phyloP scores from a whole-genome alignment of 2,888 invertebrate genomes.

The Bibio marci region DNA sequence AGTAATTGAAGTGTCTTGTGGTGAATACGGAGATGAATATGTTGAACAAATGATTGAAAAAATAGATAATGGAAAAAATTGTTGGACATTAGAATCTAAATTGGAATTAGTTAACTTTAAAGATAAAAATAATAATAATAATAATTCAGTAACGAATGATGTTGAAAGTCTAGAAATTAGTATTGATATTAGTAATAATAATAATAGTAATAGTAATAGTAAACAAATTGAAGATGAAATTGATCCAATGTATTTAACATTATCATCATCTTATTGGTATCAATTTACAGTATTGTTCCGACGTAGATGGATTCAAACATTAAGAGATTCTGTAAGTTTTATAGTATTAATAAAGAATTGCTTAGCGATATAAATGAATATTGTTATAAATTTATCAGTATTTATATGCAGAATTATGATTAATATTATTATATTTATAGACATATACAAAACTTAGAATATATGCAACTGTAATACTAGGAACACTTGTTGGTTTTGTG shows the following conservation, averaged over 20 bases:
- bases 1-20: slow-evolving; percentile 69
- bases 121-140: neutral
- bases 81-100: slow-evolving; percentile 28
- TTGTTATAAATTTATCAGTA: too few relatives aligned
- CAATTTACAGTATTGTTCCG: slow-evolving; percentile 50
- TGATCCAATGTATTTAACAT: slow-evolving; percentile 34
- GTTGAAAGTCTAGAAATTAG: too few relatives aligned
- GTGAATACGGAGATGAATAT: slow-evolving; percentile 54
- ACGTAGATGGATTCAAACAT: slow-evolving; percentile 57
- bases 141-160: too few relatives aligned
- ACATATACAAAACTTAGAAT: slow-evolving; percentile 53
- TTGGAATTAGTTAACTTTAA: too few relatives aligned
- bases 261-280: slow-evolving; percentile 39
- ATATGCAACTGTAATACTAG: slow-evolving; percentile 47
- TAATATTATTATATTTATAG: slow-evolving; percentile 34
- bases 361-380: too few relatives aligned
- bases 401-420: too few relatives aligned
- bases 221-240: slow-evolving; percentile 25
- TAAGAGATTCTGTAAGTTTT: slow-evolving; percentile 47
- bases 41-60: slow-evolving; percentile 49
- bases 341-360: too few relatives aligned
- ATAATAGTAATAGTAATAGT: slow-evolving; percentile 5
- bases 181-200: too few relatives aligned
- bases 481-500: slow-evolving; percentile 47
- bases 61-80: slow-evolving; percentile 45